phyloP scores from a whole-genome alignment of 2,888 invertebrate species.

The Sialis lutaria region DNA sequence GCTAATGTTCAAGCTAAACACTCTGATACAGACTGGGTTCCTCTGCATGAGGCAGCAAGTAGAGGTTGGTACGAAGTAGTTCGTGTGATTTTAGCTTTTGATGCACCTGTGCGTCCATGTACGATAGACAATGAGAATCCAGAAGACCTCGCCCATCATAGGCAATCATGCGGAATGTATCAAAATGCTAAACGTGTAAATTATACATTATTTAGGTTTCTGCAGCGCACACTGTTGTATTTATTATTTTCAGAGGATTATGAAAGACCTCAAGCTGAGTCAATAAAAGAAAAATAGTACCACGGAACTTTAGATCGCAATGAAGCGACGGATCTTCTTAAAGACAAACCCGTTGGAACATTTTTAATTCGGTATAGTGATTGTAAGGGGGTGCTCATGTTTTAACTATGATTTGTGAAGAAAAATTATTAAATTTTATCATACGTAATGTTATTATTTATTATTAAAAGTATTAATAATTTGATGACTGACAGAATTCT shows the following conservation, averaged over 20 bases:
- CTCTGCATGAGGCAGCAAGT: slow-evolving; percentile 79
- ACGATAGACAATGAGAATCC: slow-evolving; percentile 59
- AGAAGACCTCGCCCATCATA: slow-evolving; percentile 58
- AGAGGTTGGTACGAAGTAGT: slow-evolving; percentile 66
- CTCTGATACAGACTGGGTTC: slow-evolving; percentile 69
- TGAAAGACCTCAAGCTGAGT: slow-evolving; percentile 44
- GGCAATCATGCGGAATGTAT: slow-evolving; percentile 57
- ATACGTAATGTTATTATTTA: no score
- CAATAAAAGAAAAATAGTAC: slow-evolving; percentile 60
- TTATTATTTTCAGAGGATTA: slow-evolving; percentile 38
- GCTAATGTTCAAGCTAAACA: slow-evolving; percentile 78
- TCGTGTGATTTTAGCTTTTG: slow-evolving; percentile 42
- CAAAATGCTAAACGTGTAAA: slow-evolving; percentile 36
- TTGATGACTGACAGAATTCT: no score
- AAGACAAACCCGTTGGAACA: slow-evolving; percentile 40
- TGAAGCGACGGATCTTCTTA: slow-evolving; percentile 55
- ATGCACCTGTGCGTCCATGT: slow-evolving; percentile 71
- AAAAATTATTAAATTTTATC: slow-evolving; percentile 64
- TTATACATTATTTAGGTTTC: neutral
- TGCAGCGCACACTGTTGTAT: neutral
- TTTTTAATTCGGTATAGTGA: slow-evolving; percentile 72
- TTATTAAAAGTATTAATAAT: no score
- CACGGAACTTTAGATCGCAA: slow-evolving; percentile 68
- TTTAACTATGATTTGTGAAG: slow-evolving; percentile 59
- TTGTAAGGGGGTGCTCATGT: slow-evolving; percentile 56